Base-by-base conservation (phyloP, 1,140 invertebrate species). In the Temnothorax longispinosus region DNA sequence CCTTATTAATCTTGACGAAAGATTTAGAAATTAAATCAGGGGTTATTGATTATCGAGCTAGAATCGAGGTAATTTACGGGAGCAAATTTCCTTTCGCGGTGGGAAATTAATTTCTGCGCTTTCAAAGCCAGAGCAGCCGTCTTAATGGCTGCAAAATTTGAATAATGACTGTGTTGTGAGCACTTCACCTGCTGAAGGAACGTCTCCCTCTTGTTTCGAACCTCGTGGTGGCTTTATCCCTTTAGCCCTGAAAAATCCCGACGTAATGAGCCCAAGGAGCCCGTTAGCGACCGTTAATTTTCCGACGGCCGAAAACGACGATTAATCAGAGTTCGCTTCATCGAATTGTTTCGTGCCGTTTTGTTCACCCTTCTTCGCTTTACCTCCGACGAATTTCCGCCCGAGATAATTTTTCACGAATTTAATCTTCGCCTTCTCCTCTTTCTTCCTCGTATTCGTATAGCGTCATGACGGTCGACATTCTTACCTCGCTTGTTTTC, bases 271-370 rank as follows among this genome's bases (percentile, higher is more conserved):
- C 88, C 80, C 67, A 88, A 93, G 88, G 82, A 90, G 88, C 89
- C 78, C 67, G 85, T 86, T 84, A 47, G 58, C 76, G 58, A 72
- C 80, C 88, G 92, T 91, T 94, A 92, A 93, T 93, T 92, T 89
- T 85, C 87, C 82, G 85, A 54, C 81, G 76, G 88, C 89, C 85
- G 52, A 87, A 89, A 89, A 89, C 88, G 77, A 13, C 91, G 90
- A 94, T 94, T 94, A 94, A 94, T 94, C 92, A 94, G 91, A 47
- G 84, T 89, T 90, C 56, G 88, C 91, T 92, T 89, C 87, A 88
- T 91, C 75, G 88, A 89, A 93, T 91, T 93, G 90, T 89, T 90
- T 89, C 85, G 87, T 86, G 87, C 89, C 87, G 92, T 93, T 90
- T 93, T 91, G 56, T 88, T 86, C 86, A 87, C 84, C 81, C 84